Conservation (phyloP, 2,888 invertebrate species). For the Camptogramma bilineatum region DNA sequence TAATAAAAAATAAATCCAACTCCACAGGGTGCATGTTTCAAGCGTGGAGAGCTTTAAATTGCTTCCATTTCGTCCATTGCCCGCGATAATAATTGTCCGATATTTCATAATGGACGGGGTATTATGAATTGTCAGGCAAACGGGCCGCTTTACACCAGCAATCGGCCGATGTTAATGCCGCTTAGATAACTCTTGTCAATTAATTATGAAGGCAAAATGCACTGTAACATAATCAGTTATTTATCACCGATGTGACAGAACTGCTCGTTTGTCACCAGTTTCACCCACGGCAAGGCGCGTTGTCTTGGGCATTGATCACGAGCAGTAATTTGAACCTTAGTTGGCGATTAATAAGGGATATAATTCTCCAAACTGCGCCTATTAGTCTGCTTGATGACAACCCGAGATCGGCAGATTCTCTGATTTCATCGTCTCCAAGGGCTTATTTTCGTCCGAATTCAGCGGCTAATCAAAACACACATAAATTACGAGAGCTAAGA, state of each 20-base stretch:
- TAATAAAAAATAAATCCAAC: slow-evolving; percentile 70
- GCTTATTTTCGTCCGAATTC: slow-evolving; percentile 70
- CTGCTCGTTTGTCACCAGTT: slow-evolving; percentile 81
- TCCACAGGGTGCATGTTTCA: slow-evolving; percentile 65
- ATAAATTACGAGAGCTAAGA: slow-evolving; percentile 41
- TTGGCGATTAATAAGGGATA: slow-evolving; percentile 54
- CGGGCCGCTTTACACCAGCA: slow-evolving; percentile 59
- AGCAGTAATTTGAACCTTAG: slow-evolving; percentile 63
- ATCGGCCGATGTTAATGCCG: slow-evolving; percentile 57
- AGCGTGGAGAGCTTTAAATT: slow-evolving; percentile 64
- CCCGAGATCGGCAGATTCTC: slow-evolving; percentile 75
- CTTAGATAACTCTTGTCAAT: slow-evolving; percentile 76
- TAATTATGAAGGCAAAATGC: slow-evolving; percentile 81
- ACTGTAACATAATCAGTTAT: slow-evolving; percentile 84
- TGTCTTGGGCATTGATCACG: slow-evolving; percentile 75
- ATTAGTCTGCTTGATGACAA: slow-evolving; percentile 77
- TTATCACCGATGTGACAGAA: slow-evolving; percentile 81
- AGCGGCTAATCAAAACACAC: slow-evolving; percentile 48
- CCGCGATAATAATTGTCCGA: slow-evolving; percentile 60
- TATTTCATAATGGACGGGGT: slow-evolving; percentile 60
- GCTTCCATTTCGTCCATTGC: slow-evolving; percentile 64
- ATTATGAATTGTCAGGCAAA: slow-evolving; percentile 63
- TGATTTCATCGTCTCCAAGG: slow-evolving; percentile 74
- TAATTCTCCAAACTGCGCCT: slow-evolving; percentile 56
- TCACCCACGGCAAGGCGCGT: slow-evolving; percentile 75